Base-by-base conservation (phyloP, 64 coral and sea anemone genomes). In the Porites australiensis region DNA sequence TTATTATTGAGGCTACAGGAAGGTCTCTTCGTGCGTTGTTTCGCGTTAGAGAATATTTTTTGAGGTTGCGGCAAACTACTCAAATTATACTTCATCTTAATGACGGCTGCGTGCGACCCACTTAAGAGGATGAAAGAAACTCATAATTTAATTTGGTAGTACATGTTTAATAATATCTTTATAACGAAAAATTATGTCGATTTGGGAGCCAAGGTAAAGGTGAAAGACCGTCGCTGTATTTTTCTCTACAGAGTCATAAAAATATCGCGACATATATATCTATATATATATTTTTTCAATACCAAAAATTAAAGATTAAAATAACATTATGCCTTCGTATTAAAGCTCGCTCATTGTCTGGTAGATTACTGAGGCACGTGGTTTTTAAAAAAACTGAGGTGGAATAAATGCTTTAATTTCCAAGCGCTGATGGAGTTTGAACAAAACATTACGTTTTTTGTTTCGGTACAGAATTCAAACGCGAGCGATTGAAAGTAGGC, bases 111-210 rank as follows among this genome's bases (percentile, higher is more conserved):
- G 88, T 89, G 89, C 76, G 95, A 98, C 82, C 95, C 92, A 98
- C 95, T 98, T 98, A 98, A 98, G 95, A 79, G 87, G 92, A 88
- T 98, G 95, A 98, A 98, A 98, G 95, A 98, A 98, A 94, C 94
- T 76, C 76, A 79, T 98, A 94, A 98, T 98, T 98, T 79, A 88
- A 98, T 98, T 98, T 98, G 78, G 92, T 73, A 14, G 64, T 77
- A 47, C 83, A 93, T 44, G 71, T 79, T 77, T 93, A 83, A 76
- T 93, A 52, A 73, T 64, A 78, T 71, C 74, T 46, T 87, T 64
- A 69, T 64, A 62, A 13, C 52, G 7, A 75, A 73, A 88, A 88
- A 46, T 88, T 75, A 53, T 44, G 57, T 59, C 53, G 51, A 74
- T 74, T 70, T 18, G 27, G 3, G 37, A 49, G 13, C 13, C 75